These are phyloP conservation scores for Ostrea edulis DNA, from an alignment of 1,140 invertebrate species.

Conservation along the genomic window DNA sequence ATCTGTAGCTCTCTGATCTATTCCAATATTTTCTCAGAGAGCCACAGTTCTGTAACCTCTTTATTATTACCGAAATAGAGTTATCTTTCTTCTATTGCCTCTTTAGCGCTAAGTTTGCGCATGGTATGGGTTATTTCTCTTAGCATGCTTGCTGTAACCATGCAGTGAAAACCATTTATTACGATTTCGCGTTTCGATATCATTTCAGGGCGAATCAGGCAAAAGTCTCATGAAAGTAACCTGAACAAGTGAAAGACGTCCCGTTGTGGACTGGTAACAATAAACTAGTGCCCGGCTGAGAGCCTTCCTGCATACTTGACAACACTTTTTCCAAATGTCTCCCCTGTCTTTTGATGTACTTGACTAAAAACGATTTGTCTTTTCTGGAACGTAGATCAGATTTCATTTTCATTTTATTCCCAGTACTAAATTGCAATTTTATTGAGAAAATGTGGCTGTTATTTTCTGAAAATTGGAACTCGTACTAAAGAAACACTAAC, in stretches of 20 bases:
- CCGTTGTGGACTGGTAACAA: background rate
- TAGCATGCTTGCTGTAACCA: no score
- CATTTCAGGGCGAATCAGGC: no score
- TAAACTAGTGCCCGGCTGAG: conserved; percentile 17
- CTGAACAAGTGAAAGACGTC: background rate
- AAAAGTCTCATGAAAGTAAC: background rate
- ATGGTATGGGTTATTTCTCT: no score
- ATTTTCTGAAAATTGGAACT: conserved; percentile 43
- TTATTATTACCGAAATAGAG: no score
- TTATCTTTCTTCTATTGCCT: no score
- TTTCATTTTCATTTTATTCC: conserved; percentile 34
- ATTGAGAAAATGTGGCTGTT: conserved; percentile 43
- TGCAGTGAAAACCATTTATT: no score
- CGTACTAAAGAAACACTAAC: conserved; percentile 1
- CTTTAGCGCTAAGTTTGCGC: no score
- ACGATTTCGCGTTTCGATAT: no score
- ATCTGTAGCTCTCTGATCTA: no score
- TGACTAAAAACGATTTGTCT: conserved; percentile 32
- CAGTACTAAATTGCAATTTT: conserved; percentile 42
- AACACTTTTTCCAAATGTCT: background rate
- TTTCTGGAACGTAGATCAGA: conserved; percentile 32
- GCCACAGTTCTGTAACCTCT: no score
- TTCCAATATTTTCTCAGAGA: no score
- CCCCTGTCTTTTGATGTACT: conserved; percentile 14
- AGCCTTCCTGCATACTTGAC: conserved; percentile 13